Evolutionary conservation across 2,113 vertebrate genomes (phyloP).

Genomic region (Calidris pygmaea): DNA sequence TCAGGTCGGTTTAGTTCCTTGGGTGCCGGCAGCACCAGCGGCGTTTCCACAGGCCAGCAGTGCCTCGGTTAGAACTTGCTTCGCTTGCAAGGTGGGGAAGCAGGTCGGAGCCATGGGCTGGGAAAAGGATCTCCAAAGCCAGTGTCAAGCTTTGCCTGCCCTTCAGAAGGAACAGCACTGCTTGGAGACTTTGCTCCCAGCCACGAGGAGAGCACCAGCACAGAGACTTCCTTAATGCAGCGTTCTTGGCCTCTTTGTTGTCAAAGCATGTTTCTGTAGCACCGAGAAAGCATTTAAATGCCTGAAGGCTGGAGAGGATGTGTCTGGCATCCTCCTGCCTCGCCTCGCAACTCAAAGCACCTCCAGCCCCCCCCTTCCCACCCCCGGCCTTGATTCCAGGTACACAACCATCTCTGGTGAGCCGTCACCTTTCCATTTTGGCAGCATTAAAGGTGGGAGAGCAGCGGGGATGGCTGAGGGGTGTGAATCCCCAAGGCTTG

Average conservation of each 20-base stretch:
- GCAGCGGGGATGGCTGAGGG: neutral
- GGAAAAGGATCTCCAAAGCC: neutral
- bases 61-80: neutral
- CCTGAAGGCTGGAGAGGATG: neutral
- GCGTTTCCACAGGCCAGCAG: neutral
- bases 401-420: accelerated
- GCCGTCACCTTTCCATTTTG: neutral
- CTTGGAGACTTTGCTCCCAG: neutral
- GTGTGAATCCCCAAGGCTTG: neutral
- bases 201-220: neutral
- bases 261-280: neutral
- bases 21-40: neutral
- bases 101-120: neutral
- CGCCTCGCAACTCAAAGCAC: neutral
- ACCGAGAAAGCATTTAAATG: neutral
- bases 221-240: neutral
- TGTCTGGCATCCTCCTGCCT: neutral
- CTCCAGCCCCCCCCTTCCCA: neutral
- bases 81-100: neutral
- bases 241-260: neutral
- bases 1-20: neutral
- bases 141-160: neutral
- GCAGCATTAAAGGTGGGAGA: neutral
- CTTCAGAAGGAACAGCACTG: neutral
- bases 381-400: neutral